Conservation (phyloP, 2,797 vertebrate genomes). For the Fistularia tabacaria region DNA sequence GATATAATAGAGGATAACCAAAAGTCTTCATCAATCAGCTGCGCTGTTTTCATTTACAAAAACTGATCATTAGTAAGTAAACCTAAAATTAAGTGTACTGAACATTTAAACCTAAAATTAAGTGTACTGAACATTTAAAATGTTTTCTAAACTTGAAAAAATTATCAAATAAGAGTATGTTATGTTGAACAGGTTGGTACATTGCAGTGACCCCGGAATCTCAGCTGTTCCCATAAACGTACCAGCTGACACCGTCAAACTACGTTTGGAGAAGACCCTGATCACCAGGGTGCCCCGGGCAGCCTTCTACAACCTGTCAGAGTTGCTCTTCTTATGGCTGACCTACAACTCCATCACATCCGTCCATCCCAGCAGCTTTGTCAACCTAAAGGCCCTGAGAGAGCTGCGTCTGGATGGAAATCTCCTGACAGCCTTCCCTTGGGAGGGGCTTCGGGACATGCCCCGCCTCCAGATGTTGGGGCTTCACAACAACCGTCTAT, state of each 20-base stretch:
- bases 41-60: no score
- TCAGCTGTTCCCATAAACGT: constrained; percentile 81
- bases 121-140: no score
- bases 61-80: no score
- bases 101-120: no score
- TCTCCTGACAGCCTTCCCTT: constrained; percentile 84
- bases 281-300: constrained; percentile 81
- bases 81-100: no score
- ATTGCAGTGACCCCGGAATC: constrained; percentile 86
- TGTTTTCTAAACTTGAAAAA: not conserved
- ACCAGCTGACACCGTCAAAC: constrained; percentile 83
- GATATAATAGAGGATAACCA: no score
- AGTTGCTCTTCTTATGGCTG: constrained; percentile 88
- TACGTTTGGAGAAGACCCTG: constrained; percentile 87
- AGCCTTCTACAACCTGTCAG: constrained; percentile 88
- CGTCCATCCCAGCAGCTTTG: constrained; percentile 85
- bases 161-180: not conserved
- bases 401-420: constrained; percentile 91
- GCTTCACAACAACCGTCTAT: constrained; percentile 87
- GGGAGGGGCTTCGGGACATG: constrained; percentile 86
- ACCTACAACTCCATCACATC: constrained; percentile 83
- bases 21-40: no score
- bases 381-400: constrained; percentile 85
- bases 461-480: constrained; percentile 84
- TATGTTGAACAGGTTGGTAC: constrained; percentile 72